phyloP scores from a whole-genome alignment of 2,113 vertebrate species.

The Chloroceryle aenea region DNA sequence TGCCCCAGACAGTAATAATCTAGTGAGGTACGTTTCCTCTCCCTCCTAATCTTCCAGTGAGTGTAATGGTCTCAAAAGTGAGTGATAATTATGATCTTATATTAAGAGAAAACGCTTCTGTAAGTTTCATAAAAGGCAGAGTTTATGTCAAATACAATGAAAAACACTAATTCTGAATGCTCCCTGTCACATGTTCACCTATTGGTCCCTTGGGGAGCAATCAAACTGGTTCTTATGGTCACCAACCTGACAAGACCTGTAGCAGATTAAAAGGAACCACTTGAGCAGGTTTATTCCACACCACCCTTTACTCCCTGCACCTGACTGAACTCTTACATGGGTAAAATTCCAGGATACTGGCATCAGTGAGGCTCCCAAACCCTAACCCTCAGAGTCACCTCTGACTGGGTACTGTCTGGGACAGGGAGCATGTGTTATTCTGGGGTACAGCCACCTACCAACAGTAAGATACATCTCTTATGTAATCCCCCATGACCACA shows the following conservation, averaged over 20 bases:
- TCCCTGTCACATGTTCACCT: not conserved
- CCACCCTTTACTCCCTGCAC: not conserved
- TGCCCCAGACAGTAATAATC: accelerated
- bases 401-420: too few species aligned
- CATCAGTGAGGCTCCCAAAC: not conserved
- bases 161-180: accelerated
- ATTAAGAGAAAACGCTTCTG: not conserved
- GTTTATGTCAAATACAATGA: not conserved
- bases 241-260: not conserved
- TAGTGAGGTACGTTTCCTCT: not conserved
- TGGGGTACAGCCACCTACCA: not conserved
- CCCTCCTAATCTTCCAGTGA: not conserved
- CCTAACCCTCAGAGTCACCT: not conserved
- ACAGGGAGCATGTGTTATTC: accelerated
- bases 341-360: not conserved
- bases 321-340: accelerated
- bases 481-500: accelerated
- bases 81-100: not conserved
- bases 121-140: not conserved
- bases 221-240: not conserved
- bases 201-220: not conserved
- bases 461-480: not conserved
- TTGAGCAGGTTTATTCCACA: not conserved
- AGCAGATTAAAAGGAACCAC: not conserved
- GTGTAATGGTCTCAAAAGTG: not conserved